Evolutionary conservation across 2,888 invertebrate genomes (phyloP).

Genomic region (Acanthosepion esculentum): DNA sequence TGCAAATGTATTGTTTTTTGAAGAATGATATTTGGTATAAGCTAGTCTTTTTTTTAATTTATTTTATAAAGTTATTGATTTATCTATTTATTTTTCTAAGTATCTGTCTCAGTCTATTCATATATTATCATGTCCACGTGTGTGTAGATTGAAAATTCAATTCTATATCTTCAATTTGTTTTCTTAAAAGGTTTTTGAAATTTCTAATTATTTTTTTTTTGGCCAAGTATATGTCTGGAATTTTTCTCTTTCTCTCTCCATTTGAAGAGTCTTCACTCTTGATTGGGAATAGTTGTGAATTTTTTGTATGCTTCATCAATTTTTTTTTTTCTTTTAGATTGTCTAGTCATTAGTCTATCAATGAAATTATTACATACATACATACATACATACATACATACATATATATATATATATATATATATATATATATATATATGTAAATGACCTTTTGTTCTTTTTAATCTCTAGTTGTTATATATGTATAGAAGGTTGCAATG

Average conservation of each 20-base stretch:
- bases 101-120: background rate
- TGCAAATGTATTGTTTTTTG: no score
- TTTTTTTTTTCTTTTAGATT: background rate
- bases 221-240: background rate
- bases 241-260: background rate
- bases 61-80: no score
- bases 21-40: no score
- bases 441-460: no score
- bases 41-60: no score
- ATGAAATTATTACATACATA: background rate
- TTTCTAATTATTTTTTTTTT: background rate
- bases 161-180: background rate
- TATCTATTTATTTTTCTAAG: no score
- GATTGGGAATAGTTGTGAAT: background rate
- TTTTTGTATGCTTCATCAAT: background rate
- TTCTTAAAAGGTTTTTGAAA: background rate
- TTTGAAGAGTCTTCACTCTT: background rate
- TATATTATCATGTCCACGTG: background rate
- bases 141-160: background rate
- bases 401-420: no score
- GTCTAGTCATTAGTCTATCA: background rate
- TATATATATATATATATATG: no score
- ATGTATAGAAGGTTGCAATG: no score
- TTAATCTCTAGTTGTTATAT: no score
- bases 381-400: no score